Evolutionary conservation across 2,797 vertebrate species (phyloP).

Genomic region (Xyrichtys novacula): DNA sequence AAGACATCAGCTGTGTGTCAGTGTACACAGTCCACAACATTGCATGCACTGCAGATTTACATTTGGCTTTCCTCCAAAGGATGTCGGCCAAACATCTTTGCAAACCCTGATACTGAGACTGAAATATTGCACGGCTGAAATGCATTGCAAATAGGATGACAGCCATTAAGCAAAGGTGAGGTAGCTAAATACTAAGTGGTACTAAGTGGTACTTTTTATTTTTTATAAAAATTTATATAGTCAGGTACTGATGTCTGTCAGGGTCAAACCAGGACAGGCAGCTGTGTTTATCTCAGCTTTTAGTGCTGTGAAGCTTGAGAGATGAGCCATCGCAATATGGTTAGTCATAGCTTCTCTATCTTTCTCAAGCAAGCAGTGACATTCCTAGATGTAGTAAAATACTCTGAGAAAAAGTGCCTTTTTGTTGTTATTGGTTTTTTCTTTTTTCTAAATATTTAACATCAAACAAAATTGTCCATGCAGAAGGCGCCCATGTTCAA

Average conservation of each 20-base stretch:
- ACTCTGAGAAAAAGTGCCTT: no score
- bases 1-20: conserved; percentile 5
- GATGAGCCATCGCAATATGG: conserved; percentile 27
- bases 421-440: no score
- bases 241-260: conserved; percentile 7
- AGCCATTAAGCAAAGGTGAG: not conserved
- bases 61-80: not conserved
- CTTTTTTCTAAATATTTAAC: not conserved
- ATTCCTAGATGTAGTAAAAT: no score
- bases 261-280: conserved; percentile 14
- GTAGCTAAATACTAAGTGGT: not conserved
- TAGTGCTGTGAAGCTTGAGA: conserved; percentile 17
- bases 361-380: not conserved
- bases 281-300: conserved; percentile 34
- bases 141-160: not conserved
- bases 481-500: conserved; percentile 3
- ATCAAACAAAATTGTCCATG: not conserved
- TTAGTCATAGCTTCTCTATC: conserved; percentile 4
- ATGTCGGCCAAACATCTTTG: conserved; percentile 6
- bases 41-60: not conserved
- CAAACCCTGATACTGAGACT: not conserved
- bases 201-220: not conserved
- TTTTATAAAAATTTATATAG: not conserved
- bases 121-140: conserved; percentile 9
- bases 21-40: not conserved